A percentile compares a stretch with the other conserved stretches of the same genome.
These are phyloP conservation scores for Tamandua tetradactyla DNA, from an alignment of 2,797 vertebrate species.

Conservation along the genomic window DNA sequence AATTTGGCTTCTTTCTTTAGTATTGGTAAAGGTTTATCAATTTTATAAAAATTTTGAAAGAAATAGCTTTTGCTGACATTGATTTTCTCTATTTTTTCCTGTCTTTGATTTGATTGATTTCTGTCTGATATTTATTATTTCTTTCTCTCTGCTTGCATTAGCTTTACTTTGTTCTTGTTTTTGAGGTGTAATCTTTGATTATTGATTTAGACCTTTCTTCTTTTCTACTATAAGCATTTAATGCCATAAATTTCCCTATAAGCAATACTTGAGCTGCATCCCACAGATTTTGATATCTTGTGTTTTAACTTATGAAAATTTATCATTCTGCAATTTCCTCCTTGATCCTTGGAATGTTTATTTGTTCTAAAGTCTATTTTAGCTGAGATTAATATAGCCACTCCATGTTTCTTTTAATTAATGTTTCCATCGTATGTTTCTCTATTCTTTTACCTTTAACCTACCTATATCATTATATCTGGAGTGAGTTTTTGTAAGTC, in stretches of 20 bases:
- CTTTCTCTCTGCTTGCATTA: neutral
- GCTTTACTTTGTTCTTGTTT: too few relatives aligned
- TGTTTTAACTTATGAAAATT: neutral
- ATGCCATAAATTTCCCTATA: neutral
- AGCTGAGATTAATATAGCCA: too few relatives aligned
- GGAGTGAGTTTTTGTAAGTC: too few relatives aligned
- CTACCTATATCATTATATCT: too few relatives aligned
- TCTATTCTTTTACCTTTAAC: too few relatives aligned
- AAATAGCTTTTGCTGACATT: neutral
- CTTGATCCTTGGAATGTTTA: neutral
- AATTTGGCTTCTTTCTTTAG: too few relatives aligned
- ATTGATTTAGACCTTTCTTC: neutral
- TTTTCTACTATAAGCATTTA: neutral
- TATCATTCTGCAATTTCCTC: neutral
- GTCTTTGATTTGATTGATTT: neutral
- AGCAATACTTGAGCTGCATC: too few relatives aligned
- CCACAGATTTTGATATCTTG: neutral
- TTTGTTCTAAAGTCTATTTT: neutral
- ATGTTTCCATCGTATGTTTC: too few relatives aligned
- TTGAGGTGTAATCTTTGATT: too few relatives aligned
- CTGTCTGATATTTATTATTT: neutral
- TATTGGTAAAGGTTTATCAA: too few relatives aligned
- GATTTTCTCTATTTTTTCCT: constrained; percentile 14
- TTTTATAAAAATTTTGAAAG: too few relatives aligned
- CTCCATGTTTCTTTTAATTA: too few relatives aligned